phyloP scores from a whole-genome alignment of 2,797 vertebrate species.

The Fratercula arctica region DNA sequence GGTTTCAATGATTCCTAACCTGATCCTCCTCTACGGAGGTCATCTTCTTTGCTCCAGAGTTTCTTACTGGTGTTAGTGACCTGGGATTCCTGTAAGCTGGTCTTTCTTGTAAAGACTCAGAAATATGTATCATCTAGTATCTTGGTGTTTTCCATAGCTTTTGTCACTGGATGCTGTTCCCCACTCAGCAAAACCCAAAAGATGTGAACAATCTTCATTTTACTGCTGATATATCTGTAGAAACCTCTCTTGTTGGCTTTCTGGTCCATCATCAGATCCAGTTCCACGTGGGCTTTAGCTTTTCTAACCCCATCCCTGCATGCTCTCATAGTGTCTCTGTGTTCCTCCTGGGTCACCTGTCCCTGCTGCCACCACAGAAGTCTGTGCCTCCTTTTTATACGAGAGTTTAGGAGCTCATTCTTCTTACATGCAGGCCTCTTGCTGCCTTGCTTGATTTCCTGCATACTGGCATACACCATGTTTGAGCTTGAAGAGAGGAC shows the following conservation, averaged over 20 bases:
- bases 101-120: background rate
- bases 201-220: background rate
- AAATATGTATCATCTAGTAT: background rate
- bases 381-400: background rate
- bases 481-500: background rate
- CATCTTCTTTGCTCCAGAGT: background rate
- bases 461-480: background rate
- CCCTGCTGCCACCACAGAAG: background rate
- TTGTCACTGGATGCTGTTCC: background rate
- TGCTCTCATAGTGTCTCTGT: background rate
- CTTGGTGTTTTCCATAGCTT: background rate
- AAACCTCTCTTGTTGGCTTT: background rate
- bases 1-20: background rate
- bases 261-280: background rate
- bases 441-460: background rate
- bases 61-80: background rate
- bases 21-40: background rate
- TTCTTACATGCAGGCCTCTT: background rate
- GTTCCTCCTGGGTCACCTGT: background rate
- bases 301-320: background rate
- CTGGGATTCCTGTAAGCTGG: background rate
- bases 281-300: background rate
- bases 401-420: background rate
- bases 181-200: background rate
- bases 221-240: background rate